Evolutionary conservation across 2,113 vertebrate genomes (phyloP).

Genomic region (Zeus faber): DNA sequence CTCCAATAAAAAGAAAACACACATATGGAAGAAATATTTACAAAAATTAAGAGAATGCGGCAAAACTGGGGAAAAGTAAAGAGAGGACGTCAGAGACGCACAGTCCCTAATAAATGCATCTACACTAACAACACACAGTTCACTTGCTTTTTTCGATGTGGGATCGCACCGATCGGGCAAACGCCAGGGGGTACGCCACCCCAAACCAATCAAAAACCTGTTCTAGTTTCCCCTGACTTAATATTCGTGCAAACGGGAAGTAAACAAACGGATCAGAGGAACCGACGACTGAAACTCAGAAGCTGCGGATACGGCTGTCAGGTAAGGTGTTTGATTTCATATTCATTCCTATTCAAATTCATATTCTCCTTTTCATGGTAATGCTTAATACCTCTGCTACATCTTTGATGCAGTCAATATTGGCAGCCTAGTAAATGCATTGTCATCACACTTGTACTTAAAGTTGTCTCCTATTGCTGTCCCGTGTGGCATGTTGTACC

Average conservation of each 20-base stretch:
- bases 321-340: conserved; percentile 5
- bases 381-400: neutral
- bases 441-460: neutral
- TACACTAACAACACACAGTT: no score
- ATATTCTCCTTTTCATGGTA: neutral
- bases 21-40: no score
- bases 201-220: neutral
- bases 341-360: conserved; percentile 2
- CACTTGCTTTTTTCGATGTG: no score
- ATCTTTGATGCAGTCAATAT: conserved; percentile 3
- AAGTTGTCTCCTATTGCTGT: conserved; percentile 8
- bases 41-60: no score
- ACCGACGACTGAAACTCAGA: neutral
- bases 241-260: conserved; percentile 2
- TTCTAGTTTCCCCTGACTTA: neutral
- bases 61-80: no score
- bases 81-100: no score
- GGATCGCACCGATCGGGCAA: no score
- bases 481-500: neutral
- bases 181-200: neutral
- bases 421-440: neutral
- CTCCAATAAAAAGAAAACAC: no score
- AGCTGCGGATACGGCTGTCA: neutral
- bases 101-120: no score
- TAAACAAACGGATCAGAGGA: conserved; percentile 3